Evolutionary conservation across 2,797 vertebrate genomes (phyloP).

Genomic region (Enteromius thamalakanensis): DNA sequence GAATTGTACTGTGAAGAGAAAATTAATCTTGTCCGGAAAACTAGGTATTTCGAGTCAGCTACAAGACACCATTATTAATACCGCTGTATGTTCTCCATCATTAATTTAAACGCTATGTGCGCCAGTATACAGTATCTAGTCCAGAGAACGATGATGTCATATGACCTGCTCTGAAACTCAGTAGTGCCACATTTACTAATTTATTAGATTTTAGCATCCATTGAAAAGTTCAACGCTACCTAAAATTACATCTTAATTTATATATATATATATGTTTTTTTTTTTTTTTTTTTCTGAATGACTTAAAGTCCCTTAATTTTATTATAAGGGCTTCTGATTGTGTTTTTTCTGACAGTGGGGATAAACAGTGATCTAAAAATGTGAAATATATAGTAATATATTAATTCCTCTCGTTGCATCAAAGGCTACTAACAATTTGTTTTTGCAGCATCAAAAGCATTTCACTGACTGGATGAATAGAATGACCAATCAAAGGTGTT

Average conservation of each 20-base stretch:
- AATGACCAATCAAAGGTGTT: not conserved
- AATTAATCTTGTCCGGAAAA: slow-evolving; percentile 38
- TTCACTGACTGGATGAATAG: not conserved
- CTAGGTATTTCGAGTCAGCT: slow-evolving; percentile 25
- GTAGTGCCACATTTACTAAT: not conserved
- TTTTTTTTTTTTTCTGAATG: not conserved
- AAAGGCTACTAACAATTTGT: not conserved
- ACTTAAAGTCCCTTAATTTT: not conserved
- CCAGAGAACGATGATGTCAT: not conserved
- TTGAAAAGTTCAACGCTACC: not conserved
- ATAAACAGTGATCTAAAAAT: too few species aligned
- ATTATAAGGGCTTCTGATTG: not conserved
- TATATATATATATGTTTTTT: not conserved
- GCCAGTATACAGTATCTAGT: not conserved
- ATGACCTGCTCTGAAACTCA: not conserved
- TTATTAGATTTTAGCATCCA: not conserved
- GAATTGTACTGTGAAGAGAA: slow-evolving; percentile 34
- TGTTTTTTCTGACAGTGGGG: not conserved
- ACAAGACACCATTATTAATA: slow-evolving; percentile 38
- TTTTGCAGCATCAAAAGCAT: not conserved
- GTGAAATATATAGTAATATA: too few species aligned
- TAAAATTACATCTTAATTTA: not conserved
- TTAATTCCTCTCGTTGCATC: not conserved
- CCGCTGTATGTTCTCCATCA: slow-evolving; percentile 21
- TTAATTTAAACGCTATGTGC: slow-evolving; percentile 19